Conservation (phyloP, 2,888 invertebrate genomes). For the Escarpia spicata region DNA sequence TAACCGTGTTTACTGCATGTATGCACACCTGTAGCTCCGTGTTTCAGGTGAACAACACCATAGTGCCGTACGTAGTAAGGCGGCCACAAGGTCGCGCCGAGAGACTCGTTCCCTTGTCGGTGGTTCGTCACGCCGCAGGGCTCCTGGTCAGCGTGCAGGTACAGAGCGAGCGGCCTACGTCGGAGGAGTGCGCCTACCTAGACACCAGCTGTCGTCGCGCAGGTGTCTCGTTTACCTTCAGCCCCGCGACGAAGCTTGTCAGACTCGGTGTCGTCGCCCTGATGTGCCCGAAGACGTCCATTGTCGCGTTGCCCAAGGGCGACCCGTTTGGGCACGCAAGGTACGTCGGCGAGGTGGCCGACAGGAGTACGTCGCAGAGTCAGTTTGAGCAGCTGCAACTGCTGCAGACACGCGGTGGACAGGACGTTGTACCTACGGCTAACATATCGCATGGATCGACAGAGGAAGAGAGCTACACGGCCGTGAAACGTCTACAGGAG, state of each 20-base stretch:
- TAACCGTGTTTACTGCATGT: background rate
- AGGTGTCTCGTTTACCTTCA: conserved; percentile 57
- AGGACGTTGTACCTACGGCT: background rate
- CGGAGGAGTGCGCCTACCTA: conserved; percentile 55
- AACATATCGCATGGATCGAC: background rate
- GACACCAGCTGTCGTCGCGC: conserved; percentile 57
- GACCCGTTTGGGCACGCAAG: conserved; percentile 60
- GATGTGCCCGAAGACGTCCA: conserved; percentile 46
- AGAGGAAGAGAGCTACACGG: background rate
- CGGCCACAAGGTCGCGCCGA: conserved; percentile 70
- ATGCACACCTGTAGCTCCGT: background rate
- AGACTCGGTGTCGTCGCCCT: conserved; percentile 47
- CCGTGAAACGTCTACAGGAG: background rate
- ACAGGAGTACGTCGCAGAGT: background rate
- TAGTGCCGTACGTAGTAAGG: conserved; percentile 86
- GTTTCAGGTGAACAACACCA: conserved; percentile 77
- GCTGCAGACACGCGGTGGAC: background rate
- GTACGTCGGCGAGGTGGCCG: conserved; percentile 40
- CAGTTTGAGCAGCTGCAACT: conserved; percentile 1
- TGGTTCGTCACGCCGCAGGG: conserved; percentile 60
- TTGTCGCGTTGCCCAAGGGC: conserved; percentile 56
- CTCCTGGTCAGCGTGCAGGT: conserved; percentile 51
- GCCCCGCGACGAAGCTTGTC: conserved; percentile 54
- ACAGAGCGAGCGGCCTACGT: conserved; percentile 48
- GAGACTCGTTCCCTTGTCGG: conserved; percentile 84